Evolutionary conservation across 2,888 invertebrate genomes (phyloP).

Genomic region (Mythimna loreyi): DNA sequence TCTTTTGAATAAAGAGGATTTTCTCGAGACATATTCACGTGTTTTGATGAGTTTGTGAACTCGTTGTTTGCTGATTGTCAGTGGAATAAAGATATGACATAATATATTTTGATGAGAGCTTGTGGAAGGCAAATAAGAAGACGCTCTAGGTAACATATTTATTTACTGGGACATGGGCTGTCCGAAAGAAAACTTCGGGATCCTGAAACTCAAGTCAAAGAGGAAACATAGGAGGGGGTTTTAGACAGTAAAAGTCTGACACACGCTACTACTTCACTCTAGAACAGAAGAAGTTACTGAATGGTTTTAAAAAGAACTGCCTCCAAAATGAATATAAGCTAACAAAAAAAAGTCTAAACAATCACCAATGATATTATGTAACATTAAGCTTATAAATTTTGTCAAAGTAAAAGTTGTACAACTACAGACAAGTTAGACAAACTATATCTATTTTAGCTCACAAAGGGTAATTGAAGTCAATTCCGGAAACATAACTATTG

Average conservation of each 20-base stretch:
- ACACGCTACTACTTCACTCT: no score
- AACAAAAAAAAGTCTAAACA: background rate
- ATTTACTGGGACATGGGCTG: background rate
- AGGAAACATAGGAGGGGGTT: no score
- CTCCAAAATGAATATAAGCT: background rate
- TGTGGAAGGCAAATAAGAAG: background rate
- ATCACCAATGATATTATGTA: background rate
- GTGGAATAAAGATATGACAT: background rate
- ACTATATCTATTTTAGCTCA: background rate
- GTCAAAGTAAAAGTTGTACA: background rate
- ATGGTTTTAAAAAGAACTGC: background rate
- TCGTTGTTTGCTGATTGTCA: slow-evolving; percentile 22
- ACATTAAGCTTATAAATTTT: background rate
- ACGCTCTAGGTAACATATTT: background rate
- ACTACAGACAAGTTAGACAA: background rate
- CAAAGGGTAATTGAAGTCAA: background rate
- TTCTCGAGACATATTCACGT: slow-evolving; percentile 25
- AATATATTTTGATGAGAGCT: background rate
- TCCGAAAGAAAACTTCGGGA: no score
- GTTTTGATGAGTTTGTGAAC: slow-evolving; percentile 30
- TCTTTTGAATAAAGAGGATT: slow-evolving; percentile 56
- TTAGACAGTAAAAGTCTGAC: no score
- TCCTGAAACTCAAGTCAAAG: no score
- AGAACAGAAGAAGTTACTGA: no score
- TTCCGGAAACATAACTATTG: background rate